phyloP scores from a whole-genome alignment of 2,888 invertebrate genomes.

The Endotricha flammealis region DNA sequence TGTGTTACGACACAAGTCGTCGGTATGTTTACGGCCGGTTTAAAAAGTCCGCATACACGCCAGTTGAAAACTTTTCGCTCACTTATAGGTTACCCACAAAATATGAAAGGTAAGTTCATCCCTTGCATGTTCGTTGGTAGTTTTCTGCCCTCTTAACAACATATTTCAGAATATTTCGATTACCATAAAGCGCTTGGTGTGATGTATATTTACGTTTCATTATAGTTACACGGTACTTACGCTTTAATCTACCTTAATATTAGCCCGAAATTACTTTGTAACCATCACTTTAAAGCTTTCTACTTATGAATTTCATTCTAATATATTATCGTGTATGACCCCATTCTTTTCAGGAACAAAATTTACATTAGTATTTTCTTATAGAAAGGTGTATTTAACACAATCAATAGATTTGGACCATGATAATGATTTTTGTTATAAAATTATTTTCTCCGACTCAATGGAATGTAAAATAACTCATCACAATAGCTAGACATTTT shows the following conservation, averaged over 20 bases:
- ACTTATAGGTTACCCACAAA: slow-evolving; percentile 62
- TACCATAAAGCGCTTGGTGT: slow-evolving; percentile 76
- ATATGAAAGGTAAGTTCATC: slow-evolving; percentile 73
- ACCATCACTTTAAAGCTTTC: slow-evolving; percentile 3
- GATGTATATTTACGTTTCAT: slow-evolving; percentile 67
- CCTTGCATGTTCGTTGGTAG: slow-evolving; percentile 73
- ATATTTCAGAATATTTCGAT: slow-evolving; percentile 78
- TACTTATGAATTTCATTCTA: slow-evolving; percentile 3
- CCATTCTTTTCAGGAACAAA: too few relatives aligned
- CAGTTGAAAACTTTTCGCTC: slow-evolving; percentile 59
- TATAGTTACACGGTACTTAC: slow-evolving; percentile 39
- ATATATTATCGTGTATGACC: too few relatives aligned
- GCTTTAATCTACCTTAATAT: slow-evolving; percentile 10
- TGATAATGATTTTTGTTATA: slow-evolving; percentile 7
- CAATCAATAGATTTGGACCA: too few relatives aligned
- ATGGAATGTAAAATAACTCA: slow-evolving; percentile 70
- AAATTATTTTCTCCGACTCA: slow-evolving; percentile 34
- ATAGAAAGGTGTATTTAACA: too few relatives aligned
- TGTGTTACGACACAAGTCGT: slow-evolving; percentile 42
- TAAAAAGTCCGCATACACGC: slow-evolving; percentile 63
- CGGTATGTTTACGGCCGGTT: slow-evolving; percentile 62
- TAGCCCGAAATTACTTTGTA: slow-evolving; percentile 14
- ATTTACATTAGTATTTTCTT: too few relatives aligned
- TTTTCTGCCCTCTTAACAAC: slow-evolving; percentile 75
- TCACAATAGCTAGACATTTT: slow-evolving; percentile 72